A percentile compares a stretch with the other conserved stretches of the same genome.
Conservation (phyloP, 2,888 invertebrate genomes). For the Agrilus cyanescens region DNA sequence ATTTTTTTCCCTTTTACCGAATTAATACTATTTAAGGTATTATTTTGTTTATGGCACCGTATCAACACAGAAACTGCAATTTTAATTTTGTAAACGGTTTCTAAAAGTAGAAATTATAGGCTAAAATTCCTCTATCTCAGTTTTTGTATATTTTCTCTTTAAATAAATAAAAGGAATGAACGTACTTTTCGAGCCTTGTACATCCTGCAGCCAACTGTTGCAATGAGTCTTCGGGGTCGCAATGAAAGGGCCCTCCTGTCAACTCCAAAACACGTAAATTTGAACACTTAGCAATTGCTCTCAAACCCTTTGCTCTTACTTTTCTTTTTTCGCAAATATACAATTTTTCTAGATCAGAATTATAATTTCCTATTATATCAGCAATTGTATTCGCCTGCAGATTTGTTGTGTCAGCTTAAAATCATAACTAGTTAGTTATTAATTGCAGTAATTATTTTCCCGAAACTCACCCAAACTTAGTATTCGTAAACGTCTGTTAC, state of each 20-base stretch:
- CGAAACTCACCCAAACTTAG: constrained; percentile 20
- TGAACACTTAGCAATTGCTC: constrained; percentile 21
- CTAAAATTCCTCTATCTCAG: no score
- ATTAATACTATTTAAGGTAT: no score
- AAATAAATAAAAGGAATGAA: not conserved
- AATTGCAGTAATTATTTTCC: not conserved
- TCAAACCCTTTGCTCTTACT: constrained; percentile 21
- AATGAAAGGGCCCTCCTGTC: constrained; percentile 20
- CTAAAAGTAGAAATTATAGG: no score
- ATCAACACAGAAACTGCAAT: no score
- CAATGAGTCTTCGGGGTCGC: constrained; percentile 25
- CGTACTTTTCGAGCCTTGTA: constrained; percentile 22
- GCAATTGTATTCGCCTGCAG: constrained; percentile 23
- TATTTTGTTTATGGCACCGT: no score
- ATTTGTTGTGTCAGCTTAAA: constrained; percentile 23
- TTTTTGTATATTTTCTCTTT: not conserved
- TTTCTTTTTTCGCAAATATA: constrained; percentile 22
- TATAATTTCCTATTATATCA: constrained; percentile 21
- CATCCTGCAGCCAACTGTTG: constrained; percentile 25
- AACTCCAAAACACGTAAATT: constrained; percentile 21
- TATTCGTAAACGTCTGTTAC: constrained; percentile 18
- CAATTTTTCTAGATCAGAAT: constrained; percentile 18
- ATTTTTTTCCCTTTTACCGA: no score
- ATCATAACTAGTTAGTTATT: constrained; percentile 1
- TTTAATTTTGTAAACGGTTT: no score